Percentiles rank a stretch among this genome's conserved stretches.
Conservation (phyloP, 2,888 invertebrate species). For the Tipula helvola region DNA sequence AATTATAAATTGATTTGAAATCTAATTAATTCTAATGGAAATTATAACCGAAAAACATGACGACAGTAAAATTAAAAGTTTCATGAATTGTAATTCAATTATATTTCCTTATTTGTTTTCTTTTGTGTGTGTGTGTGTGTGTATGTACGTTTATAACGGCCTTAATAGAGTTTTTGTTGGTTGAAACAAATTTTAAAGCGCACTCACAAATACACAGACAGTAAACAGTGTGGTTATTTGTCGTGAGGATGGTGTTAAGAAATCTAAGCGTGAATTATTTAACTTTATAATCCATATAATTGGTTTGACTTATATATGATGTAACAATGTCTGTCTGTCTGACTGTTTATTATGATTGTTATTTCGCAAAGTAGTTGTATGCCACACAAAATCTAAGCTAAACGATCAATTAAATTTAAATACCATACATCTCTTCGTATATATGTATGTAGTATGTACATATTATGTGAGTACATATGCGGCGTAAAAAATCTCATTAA, state of each 20-base stretch:
- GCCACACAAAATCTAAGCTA: neutral
- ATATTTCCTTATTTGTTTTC: neutral
- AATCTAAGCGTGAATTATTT: neutral
- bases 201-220: neutral
- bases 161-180: neutral
- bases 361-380: neutral
- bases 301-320: neutral
- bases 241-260: neutral
- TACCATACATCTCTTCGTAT: neutral
- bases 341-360: neutral
- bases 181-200: neutral
- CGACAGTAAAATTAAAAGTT: neutral
- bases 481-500: neutral
- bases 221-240: neutral
- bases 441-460: too few species aligned
- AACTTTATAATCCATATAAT: neutral
- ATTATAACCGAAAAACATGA: neutral
- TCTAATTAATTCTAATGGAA: conserved; percentile 4
- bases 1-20: neutral
- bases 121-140: neutral
- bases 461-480: neutral
- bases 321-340: neutral
- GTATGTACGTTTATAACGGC: neutral
- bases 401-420: neutral
- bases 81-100: neutral